Evolutionary conservation across 2,113 vertebrate species (phyloP).

Genomic region (Plecotus auritus): DNA sequence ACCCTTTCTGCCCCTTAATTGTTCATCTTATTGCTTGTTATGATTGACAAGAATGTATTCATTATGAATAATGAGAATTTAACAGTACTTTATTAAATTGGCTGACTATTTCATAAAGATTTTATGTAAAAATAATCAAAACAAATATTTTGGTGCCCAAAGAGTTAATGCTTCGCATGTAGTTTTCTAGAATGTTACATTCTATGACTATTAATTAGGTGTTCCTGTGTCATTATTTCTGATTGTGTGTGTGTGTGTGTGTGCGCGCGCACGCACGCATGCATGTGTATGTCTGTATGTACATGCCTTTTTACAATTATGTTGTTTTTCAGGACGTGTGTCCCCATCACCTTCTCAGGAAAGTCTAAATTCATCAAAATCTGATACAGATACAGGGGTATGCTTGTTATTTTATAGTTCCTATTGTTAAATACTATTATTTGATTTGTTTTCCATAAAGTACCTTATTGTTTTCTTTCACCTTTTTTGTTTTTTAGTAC

Average conservation of each 20-base stretch:
- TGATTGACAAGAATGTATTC: conserved; percentile 27
- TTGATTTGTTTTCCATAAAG: conserved; percentile 34
- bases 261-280: fast-evolving
- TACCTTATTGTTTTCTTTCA: background rate
- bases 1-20: background rate
- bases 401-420: conserved; percentile 64
- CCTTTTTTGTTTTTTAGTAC: background rate
- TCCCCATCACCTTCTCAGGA: conserved; percentile 99
- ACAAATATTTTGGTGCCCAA: background rate
- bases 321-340: conserved; percentile 89
- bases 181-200: conserved; percentile 24
- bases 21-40: background rate
- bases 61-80: background rate
- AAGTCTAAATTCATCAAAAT: conserved; percentile 97
- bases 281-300: background rate
- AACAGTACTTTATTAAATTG: conserved; percentile 10
- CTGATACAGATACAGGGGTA: conserved; percentile 94
- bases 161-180: background rate
- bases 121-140: conserved; percentile 11
- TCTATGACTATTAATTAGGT: conserved; percentile 25
- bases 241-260: background rate
- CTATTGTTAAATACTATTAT: conserved; percentile 20
- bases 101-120: background rate
- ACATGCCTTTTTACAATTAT: conserved; percentile 45
- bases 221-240: conserved; percentile 22